Evolutionary conservation across 30 jellyfish, hydroid and myxozoan species (phyloP), one percentile per base, ranked within the genome.

Genomic region (Aurelia aurita complex sp. Pacific): DNA sequence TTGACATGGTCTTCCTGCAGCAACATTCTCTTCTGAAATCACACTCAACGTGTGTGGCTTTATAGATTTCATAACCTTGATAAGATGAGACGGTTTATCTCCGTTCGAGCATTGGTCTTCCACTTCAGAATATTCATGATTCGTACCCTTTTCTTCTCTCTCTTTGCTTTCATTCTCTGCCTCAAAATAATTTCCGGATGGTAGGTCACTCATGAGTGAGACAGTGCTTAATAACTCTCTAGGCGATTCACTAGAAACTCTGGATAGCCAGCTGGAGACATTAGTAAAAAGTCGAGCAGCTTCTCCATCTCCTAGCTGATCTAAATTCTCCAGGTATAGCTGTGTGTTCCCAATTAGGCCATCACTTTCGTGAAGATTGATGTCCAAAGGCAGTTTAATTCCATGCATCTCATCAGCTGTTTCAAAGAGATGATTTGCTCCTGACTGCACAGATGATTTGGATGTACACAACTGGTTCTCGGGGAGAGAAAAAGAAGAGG

Each of bases 301-400:
- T 62, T 71, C 65, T 6, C 80, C 85, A 61, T 82, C 85, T 52
- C 82, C 91, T 10, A 82, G 80, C 35, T 82, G 85, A 68, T 82
- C 91, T 38, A 82, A 46, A 55, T 60, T 82, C 33, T 73, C 23
- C 60, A 71, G 91, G 38, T 54, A 82, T 55, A 59, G 33, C 66
- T 71, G 85, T 16, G 36, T 19, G 40, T 77, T 43, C 38, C 23
- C 57, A 5, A 17, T 54, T 14, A n/a, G 12, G 65, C 40, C 6
- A 3, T 55, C 8, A 12, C 12, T 23, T 23, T 13, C 19, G 42
- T 35, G 64, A 11, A 23, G 29, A 19, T n/a, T 51, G 18, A 2
- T 71, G 15, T 16, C 67, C 5, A 23, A 8, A 23, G 17, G 76
- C 35, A 63, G 32, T 63, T 29, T 63, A 5, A 6, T 29, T 66